Percentiles rank a stretch among this genome's conserved stretches.
phyloP scores from a whole-genome alignment of 2,113 vertebrate genomes.

The Brachirus orientalis region DNA sequence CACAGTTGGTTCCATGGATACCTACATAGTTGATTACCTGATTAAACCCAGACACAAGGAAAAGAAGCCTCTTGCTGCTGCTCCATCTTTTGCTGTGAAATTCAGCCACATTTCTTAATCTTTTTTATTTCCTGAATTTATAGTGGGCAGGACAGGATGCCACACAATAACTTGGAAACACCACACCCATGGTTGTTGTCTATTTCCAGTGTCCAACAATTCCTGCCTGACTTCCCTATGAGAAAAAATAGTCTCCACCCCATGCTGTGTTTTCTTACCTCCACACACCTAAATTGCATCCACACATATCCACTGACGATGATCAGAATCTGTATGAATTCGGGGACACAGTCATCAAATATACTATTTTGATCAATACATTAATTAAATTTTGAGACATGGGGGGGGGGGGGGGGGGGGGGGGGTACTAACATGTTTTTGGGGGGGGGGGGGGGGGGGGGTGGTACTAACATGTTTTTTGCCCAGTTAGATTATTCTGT shows the following conservation, averaged over 20 bases:
- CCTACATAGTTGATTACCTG: no score
- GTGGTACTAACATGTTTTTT: no score
- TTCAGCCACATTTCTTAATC: constrained; percentile 17
- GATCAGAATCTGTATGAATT: no score
- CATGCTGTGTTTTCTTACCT: constrained; percentile 1
- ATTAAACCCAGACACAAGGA: no score
- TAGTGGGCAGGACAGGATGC: constrained; percentile 63
- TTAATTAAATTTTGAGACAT: no score
- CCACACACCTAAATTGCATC: constrained; percentile 6
- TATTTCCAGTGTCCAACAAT: constrained; percentile 48
- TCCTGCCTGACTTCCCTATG: constrained; percentile 14
- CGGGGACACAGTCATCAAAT: no score
- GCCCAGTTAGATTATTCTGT: no score
- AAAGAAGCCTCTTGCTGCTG: background rate
- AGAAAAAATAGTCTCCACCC: constrained; percentile 49
- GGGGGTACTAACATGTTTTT: no score
- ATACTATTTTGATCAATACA: no score
- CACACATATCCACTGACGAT: background rate
- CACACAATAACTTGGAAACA: constrained; percentile 74
- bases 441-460: no score
- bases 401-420: no score
- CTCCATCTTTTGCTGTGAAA: constrained; percentile 19
- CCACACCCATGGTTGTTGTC: constrained; percentile 58
- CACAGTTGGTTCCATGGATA: no score
- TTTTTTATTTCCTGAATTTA: constrained; percentile 53